Evolutionary conservation across 2,113 vertebrate genomes (phyloP), one percentile per base, ranked within the genome.

Genomic region (Syrmaticus mikado): DNA sequence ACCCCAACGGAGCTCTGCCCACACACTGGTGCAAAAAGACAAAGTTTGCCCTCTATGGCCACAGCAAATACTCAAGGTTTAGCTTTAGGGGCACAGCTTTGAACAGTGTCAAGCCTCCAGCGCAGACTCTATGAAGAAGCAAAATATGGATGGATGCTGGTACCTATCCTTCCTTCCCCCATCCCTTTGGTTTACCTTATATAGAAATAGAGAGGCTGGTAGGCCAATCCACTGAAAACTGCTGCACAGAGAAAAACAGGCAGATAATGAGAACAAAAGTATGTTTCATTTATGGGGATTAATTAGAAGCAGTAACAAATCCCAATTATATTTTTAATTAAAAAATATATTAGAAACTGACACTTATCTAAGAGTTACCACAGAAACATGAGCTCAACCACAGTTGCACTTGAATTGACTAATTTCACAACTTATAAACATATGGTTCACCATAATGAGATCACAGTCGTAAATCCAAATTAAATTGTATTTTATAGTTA

Each of bases 301-400:
- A 83, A 79, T 73, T 89, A 80, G 55, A 70, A 88, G 50, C 25
- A 94, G 50, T 74, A 70, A 50, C 36, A 94, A 82, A 85, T 58
- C n/a, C 11, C 30, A 82, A 41, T 82, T 82, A 79, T 21, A 79
- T 76, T 93, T 94, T 95, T 93, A 70, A 73, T 92, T 88, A 55
- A 88, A 93, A 83, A 86, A 86, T 60, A 20, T 82, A 36, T 72
- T 86, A 45, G 27, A 67, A 46, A 55, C 11, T 86, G 79, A 87
- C 27, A 57, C 25, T 74, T 87, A 88, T 43, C 53, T 1, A 3
- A 45, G 48, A 82, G 19, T 55, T 83, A 70, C 58, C 78, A 38
- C 60, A 86, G 77, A 90, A 94, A 88, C 28, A 53, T 27, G 9
- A 90, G 41, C 36, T 88, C 80, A 95, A 22, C 32, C 65, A 38